phyloP scores from a whole-genome alignment of 2,888 invertebrate genomes.

The Drosophila borborema region DNA sequence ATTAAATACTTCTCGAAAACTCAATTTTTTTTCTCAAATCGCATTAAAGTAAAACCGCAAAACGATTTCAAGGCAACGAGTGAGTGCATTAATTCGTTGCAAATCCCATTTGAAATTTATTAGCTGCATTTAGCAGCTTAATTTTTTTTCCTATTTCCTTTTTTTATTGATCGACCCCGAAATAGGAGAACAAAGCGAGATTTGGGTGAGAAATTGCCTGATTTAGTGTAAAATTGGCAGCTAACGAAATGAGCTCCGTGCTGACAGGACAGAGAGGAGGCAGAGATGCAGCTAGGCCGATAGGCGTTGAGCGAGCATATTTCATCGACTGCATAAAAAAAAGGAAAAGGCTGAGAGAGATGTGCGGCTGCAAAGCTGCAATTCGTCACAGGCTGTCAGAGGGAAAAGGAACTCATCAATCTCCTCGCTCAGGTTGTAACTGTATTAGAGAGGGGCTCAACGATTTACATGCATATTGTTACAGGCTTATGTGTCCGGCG shows the following conservation, averaged over 20 bases:
- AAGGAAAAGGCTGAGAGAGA: constrained; percentile 12
- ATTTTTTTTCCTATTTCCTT: constrained; percentile 9
- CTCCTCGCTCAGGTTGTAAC: constrained; percentile 58
- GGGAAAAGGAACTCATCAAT: constrained; percentile 53
- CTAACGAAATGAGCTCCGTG: constrained; percentile 37
- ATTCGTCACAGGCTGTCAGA: constrained; percentile 69
- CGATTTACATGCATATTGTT: constrained; percentile 37
- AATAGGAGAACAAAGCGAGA: constrained; percentile 47
- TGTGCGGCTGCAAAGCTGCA: constrained; percentile 23
- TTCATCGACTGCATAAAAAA: constrained; percentile 38
- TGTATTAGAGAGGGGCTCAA: constrained; percentile 44
- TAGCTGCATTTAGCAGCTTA: constrained; percentile 63
- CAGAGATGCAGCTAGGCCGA: constrained; percentile 31
- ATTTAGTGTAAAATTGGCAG: constrained; percentile 73
- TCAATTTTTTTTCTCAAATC: constrained; percentile 39
- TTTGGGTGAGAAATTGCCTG: constrained; percentile 71
- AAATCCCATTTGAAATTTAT: constrained; percentile 44
- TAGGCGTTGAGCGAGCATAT: background rate
- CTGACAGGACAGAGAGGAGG: constrained; percentile 39
- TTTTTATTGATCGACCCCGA: constrained; percentile 44
- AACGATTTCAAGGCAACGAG: constrained; percentile 16
- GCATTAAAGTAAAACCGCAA: constrained; percentile 70
- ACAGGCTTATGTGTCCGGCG: constrained; percentile 10
- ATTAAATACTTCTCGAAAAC: background rate
- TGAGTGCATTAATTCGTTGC: constrained; percentile 11